Evolutionary conservation across 2,113 vertebrate species (phyloP).

Genomic region (Progne subis): DNA sequence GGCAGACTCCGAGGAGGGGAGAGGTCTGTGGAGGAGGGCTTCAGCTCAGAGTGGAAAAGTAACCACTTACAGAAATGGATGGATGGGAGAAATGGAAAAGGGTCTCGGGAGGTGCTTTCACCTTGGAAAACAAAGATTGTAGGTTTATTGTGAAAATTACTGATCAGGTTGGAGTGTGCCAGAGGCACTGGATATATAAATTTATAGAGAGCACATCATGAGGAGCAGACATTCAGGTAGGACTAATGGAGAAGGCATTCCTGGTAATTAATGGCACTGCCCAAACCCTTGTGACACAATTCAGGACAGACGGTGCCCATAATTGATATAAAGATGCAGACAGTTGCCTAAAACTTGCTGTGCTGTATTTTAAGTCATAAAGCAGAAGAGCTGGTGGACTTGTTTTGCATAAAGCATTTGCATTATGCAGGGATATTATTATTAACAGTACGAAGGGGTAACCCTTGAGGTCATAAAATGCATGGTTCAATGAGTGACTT

Average conservation of each 20-base stretch:
- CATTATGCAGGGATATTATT: neutral
- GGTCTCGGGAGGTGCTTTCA: neutral
- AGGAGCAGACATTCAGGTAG: neutral
- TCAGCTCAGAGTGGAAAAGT: neutral
- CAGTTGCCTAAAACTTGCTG: neutral
- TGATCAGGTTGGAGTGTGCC: neutral
- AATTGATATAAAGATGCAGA: conserved; percentile 8
- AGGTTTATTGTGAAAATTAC: neutral
- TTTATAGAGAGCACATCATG: neutral
- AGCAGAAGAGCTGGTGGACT: neutral
- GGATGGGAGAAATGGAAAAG: neutral
- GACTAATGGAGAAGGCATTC: neutral
- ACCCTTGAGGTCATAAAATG: conserved; percentile 36
- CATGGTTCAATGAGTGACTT: conserved; percentile 5
- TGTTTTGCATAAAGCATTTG: neutral
- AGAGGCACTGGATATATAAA: neutral
- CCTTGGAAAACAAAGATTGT: neutral
- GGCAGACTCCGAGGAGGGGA: neutral
- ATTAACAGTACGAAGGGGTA: neutral
- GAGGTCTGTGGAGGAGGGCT: neutral
- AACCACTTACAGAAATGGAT: neutral
- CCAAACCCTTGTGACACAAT: neutral
- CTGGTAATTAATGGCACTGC: neutral
- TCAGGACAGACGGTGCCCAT: neutral
- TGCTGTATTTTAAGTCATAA: neutral